Evolutionary conservation across 2,113 vertebrate genomes (phyloP).

Genomic region (Salvelinus namaycush): DNA sequence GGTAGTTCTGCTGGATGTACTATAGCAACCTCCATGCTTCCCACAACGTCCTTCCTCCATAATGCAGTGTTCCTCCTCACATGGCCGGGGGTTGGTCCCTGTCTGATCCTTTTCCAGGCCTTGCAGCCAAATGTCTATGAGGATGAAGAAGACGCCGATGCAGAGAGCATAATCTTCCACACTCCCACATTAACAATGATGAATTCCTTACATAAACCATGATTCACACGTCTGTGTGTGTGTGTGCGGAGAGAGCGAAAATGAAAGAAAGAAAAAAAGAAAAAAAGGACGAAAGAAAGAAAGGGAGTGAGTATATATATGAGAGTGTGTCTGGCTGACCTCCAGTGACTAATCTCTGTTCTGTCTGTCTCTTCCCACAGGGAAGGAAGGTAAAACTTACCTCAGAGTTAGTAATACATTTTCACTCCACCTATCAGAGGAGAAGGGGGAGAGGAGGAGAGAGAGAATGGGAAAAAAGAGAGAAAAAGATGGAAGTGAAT

Average conservation of each 20-base stretch:
- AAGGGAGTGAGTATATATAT: too few species aligned
- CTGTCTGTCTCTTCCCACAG: conserved; percentile 7
- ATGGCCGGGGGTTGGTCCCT: neutral
- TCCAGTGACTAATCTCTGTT: neutral
- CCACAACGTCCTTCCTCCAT: too few species aligned
- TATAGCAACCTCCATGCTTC: too few species aligned
- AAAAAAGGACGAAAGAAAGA: too few species aligned
- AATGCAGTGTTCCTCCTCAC: neutral
- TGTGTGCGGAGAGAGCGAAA: too few species aligned
- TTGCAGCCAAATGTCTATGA: too few species aligned
- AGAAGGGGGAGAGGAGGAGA: neutral
- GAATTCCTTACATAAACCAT: neutral
- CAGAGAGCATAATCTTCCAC: neutral
- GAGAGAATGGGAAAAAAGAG: neutral
- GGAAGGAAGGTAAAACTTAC: neutral
- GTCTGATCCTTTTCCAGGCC: neutral
- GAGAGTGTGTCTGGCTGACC: too few species aligned
- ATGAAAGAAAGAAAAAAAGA: too few species aligned
- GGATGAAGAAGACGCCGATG: neutral
- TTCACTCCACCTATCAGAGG: neutral
- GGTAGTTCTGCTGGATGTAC: too few species aligned
- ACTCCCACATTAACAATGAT: neutral
- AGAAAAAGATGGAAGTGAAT: neutral
- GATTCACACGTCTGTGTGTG: neutral
- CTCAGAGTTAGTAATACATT: conserved; percentile 21